Percentiles rank a stretch among this genome's conserved stretches.
These are phyloP conservation scores for Aphelenchoides bicaudatus DNA, from an alignment of 2,888 invertebrate species.

Conservation along the genomic window DNA sequence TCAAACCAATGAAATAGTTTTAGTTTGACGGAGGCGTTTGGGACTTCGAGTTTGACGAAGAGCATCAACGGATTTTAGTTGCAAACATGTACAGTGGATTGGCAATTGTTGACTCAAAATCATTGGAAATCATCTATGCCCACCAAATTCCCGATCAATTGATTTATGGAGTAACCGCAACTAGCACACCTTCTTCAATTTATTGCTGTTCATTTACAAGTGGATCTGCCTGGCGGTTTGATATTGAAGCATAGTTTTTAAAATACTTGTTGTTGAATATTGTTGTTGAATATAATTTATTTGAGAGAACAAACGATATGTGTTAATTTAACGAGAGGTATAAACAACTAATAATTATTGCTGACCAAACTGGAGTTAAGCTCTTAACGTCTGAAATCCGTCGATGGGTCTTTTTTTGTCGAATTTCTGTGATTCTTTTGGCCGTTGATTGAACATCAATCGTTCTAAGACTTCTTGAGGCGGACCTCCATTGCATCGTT, in stretches of 20 bases:
- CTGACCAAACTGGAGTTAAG: no score
- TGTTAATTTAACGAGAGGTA: no score
- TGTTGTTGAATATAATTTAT: no score
- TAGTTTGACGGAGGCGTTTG: slow-evolving; percentile 24
- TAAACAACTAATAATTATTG: no score
- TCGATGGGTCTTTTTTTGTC: neutral
- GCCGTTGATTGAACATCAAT: slow-evolving; percentile 11
- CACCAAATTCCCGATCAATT: neutral
- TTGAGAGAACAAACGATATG: no score
- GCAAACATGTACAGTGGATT: slow-evolving; percentile 24
- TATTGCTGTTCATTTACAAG: no score
- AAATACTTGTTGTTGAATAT: no score
- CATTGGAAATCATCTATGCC: slow-evolving; percentile 1
- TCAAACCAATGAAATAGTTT: neutral
- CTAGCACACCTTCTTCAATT: no score
- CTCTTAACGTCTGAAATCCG: slow-evolving; percentile 1
- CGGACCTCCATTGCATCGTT: slow-evolving; percentile 26
- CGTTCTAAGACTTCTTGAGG: slow-evolving; percentile 20
- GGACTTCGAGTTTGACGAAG: slow-evolving; percentile 13
- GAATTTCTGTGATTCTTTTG: neutral
- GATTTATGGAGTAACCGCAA: slow-evolving; percentile 4
- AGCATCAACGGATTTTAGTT: slow-evolving; percentile 9
- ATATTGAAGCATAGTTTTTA: no score
- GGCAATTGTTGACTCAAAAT: slow-evolving; percentile 14
- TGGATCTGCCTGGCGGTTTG: no score